Conservation (phyloP, 30 jellyfish, hydroid and myxozoan species). For the Rhopilema esculentum region DNA sequence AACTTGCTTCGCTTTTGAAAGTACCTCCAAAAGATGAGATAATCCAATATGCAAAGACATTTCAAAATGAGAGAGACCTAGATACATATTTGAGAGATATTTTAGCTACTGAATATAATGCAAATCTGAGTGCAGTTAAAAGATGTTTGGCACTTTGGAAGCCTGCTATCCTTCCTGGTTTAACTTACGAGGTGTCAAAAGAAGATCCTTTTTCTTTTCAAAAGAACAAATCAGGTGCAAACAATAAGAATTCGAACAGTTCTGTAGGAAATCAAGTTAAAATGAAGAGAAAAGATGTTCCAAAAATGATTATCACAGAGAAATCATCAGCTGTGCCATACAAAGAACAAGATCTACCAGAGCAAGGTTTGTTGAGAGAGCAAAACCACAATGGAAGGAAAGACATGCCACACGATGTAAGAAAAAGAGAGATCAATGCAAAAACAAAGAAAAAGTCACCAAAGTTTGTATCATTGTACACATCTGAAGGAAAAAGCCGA, state of each 20-base stretch:
- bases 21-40: slow-evolving; percentile 71
- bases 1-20: slow-evolving; percentile 30
- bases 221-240: neutral
- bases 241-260: slow-evolving; percentile 1
- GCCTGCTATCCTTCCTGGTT: slow-evolving; percentile 34
- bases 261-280: neutral
- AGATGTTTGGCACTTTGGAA: slow-evolving; percentile 61
- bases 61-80: slow-evolving; percentile 69
- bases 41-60: slow-evolving; percentile 54
- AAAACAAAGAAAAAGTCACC: slow-evolving; percentile 57
- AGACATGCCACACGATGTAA: neutral
- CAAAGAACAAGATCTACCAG: slow-evolving; percentile 29
- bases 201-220: slow-evolving; percentile 22
- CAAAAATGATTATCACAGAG: slow-evolving; percentile 13
- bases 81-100: slow-evolving; percentile 42
- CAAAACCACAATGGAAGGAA: neutral
- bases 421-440: neutral
- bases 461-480: slow-evolving; percentile 88
- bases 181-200: neutral
- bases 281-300: slow-evolving; percentile 9
- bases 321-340: slow-evolving; percentile 38
- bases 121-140: neutral
- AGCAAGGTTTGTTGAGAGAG: neutral
- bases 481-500: slow-evolving; percentile 83
- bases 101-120: slow-evolving; percentile 20